Conservation (phyloP, 2,113 vertebrate genomes). For the Enhydra lutris region DNA sequence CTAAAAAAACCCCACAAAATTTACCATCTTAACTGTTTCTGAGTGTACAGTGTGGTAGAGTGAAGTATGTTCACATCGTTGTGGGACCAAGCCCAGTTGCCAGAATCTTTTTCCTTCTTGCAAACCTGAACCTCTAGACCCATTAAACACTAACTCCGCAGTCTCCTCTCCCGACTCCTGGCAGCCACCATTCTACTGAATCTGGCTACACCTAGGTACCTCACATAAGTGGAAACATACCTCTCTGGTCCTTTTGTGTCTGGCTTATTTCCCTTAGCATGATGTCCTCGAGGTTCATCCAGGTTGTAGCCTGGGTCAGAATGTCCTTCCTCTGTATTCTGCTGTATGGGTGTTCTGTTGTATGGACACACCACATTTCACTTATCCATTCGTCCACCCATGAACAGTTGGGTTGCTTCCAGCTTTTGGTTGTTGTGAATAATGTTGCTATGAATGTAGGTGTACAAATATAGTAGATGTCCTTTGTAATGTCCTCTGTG, state of each 20-base stretch:
- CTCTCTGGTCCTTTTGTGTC: neutral
- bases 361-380: neutral
- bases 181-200: neutral
- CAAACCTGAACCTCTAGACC: neutral
- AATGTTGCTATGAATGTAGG: neutral
- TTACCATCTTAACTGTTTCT: neutral
- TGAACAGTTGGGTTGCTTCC: neutral
- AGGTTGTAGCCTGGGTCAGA: neutral
- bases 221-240: neutral
- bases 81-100: rapidly evolving
- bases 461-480: neutral
- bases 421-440: neutral
- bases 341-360: no score
- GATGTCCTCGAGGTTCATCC: neutral
- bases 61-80: neutral
- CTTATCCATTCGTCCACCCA: neutral
- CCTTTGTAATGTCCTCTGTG: neutral
- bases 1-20: neutral
- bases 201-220: neutral
- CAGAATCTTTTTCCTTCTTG: neutral
- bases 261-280: neutral
- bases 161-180: neutral
- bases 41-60: neutral
- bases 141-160: neutral
- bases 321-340: neutral